phyloP scores from a whole-genome alignment of 2,797 vertebrate genomes.

The Anomalospiza imberbis region DNA sequence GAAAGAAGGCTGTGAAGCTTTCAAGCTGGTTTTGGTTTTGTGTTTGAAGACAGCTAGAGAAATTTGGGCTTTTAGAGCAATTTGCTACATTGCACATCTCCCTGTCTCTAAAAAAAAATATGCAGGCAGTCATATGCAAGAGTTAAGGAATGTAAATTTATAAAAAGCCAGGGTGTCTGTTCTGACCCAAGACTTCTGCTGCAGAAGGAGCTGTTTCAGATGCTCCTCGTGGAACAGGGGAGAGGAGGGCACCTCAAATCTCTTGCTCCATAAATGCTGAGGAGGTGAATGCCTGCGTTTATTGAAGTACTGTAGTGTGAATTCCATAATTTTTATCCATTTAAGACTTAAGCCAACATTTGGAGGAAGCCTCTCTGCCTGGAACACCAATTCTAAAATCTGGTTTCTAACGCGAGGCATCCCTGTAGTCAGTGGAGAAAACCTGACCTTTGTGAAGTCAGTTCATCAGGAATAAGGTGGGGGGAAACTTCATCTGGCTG shows the following conservation, averaged over 20 bases:
- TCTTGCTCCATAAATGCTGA: no score
- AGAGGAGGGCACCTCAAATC: background rate
- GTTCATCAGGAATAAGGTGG: background rate
- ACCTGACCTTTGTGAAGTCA: background rate
- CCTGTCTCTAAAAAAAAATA: background rate
- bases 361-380: background rate
- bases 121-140: background rate
- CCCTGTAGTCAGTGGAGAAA: fast-evolving
- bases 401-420: background rate
- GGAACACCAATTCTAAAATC: background rate
- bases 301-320: fast-evolving
- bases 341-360: background rate
- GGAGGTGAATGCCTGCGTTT: background rate
- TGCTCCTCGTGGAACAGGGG: fast-evolving
- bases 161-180: fast-evolving
- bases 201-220: background rate
- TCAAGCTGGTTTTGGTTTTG: background rate
- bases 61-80: background rate
- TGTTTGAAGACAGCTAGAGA: background rate
- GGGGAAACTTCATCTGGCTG: background rate
- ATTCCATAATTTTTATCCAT: fast-evolving
- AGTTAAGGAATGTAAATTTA: background rate
- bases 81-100: fast-evolving
- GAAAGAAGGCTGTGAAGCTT: background rate
- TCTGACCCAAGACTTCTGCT: background rate